These are phyloP conservation scores for Spilosoma lubricipeda DNA, from an alignment of 2,888 invertebrate species.

Conservation along the genomic window DNA sequence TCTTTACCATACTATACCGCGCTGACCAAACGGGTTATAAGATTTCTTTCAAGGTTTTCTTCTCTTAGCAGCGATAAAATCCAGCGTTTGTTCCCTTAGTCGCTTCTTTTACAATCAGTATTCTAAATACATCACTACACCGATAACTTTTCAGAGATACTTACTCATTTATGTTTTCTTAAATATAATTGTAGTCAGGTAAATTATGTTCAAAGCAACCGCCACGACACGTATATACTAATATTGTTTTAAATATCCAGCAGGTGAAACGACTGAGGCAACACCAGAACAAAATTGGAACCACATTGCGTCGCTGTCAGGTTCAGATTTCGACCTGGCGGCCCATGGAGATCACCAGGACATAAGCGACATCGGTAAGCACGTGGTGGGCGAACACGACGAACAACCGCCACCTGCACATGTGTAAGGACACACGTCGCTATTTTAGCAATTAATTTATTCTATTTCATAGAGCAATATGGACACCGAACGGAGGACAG, in stretches of 20 bases:
- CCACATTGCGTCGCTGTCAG: slow-evolving; percentile 85
- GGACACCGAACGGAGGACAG: no score
- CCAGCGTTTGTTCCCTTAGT: no score
- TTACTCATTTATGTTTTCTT: neutral
- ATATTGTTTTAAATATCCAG: slow-evolving; percentile 17
- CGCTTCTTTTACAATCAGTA: no score
- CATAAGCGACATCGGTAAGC: slow-evolving; percentile 64
- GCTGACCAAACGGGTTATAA: no score
- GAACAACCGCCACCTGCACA: slow-evolving; percentile 64
- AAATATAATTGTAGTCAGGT: neutral
- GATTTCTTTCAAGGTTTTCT: no score
- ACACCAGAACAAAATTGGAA: slow-evolving; percentile 78
- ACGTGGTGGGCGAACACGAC: slow-evolving; percentile 59
- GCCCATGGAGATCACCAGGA: slow-evolving; percentile 81
- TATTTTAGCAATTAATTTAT: neutral
- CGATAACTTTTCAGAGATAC: neutral
- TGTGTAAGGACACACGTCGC: slow-evolving; percentile 50
- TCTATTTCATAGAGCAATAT: neutral
- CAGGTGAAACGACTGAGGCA: slow-evolving; percentile 54
- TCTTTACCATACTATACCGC: no score
- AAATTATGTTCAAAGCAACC: neutral
- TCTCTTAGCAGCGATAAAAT: no score
- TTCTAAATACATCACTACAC: no score
- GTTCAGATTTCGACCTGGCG: slow-evolving; percentile 89
- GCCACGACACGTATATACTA: neutral